Evolutionary conservation across 2,113 vertebrate species (phyloP), one percentile per base, ranked within the genome.

Genomic region (Axis porcinus): DNA sequence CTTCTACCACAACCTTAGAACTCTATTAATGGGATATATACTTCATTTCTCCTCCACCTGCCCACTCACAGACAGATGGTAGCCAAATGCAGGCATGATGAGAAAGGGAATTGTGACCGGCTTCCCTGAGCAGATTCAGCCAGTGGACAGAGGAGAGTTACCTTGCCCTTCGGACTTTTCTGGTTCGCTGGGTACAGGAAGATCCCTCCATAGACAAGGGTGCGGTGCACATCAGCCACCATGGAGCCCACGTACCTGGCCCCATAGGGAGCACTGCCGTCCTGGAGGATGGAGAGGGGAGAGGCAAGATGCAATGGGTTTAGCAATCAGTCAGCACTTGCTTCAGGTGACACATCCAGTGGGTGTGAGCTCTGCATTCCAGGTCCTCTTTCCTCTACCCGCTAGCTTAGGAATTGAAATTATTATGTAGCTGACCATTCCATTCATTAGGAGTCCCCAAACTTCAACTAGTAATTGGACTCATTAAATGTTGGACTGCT

Each of bases 91-190:
- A 60, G 17, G 25, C 8, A 1, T n/a, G 23, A 47, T 60, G 70
- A 43, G 52, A 52, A 67, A n/a, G 8, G 70, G 7, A 45, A 54
- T 14, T 16, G 43, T 84, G 13, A 0, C 52, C 2, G 54, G 21
- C 36, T 94, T 94, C 76, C 30, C 99, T 99, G 85, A 70, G 45
- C 57, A 5, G 70, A 85, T 92, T 58, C 0, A 50, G 36, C 82
- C 5, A 36, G 0, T 0, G 9, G 1, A 79, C 15, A 17, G 33
- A 55, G 45, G 17, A 50, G 67, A 95, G 57, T 98, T 99, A 99
- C 99, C 99, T 99, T 99, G 98, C 99, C 99, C 97, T 99, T 99
- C 4, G 99, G 99, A 92, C 98, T 99, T 98, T 99, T 99, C 99
- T 99, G 99, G 91, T 99, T 99, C 95, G 99, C 99, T 25, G 99